Evolutionary conservation across 2,888 invertebrate species (phyloP), one percentile per base, ranked within the genome.

Genomic region (Hetaerina titia): DNA sequence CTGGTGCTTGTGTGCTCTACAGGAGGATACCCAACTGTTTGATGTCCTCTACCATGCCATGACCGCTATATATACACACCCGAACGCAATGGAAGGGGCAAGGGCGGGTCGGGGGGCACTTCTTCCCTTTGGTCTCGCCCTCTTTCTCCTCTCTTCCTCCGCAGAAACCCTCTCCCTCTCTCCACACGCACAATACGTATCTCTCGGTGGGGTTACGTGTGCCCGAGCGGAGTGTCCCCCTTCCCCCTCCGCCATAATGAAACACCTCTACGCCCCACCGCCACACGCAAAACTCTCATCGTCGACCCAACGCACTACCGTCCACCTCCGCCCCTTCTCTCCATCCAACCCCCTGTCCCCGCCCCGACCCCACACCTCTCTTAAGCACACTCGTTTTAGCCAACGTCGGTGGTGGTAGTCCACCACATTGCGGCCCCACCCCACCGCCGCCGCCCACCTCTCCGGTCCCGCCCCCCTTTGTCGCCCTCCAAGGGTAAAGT

Each of bases 41-140:
- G 69, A 92, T 92, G 92, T 69, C 92, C 69, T 92, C 92, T 56
- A 25, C 69, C 45, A 60, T 64, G 56, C 69, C 92, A 56, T 69
- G 92, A 56, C 92, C 92, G 74, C 69, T 64, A 31, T 92, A 92
- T 92, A 92, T 92, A 92, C 64, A 31, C 69, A 60, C 92, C 17
- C 69, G 92, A 60, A 69, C 74, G 90, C 64, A 64, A 57, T 31
- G 92, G 64, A 31, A 22, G 81, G 92, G 69, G 92, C 92, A 92
- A 92, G 92, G 92, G 92, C 92, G 92, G 92, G 92, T 92, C 92
- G 92, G 92, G 17, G 45, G 69, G 92, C 69, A 74, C 92, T 69
- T 92, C 92, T 74, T 64, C 69, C 69, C 92, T 92, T 64, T 81
- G 90, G 92, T 69, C 92, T 74, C 92, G 56, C 92, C 92, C 92